Percentiles rank a stretch among this genome's conserved stretches.
These are phyloP conservation scores for Drosophila bipectinata DNA, from an alignment of 1,140 invertebrate genomes.

Conservation along the genomic window DNA sequence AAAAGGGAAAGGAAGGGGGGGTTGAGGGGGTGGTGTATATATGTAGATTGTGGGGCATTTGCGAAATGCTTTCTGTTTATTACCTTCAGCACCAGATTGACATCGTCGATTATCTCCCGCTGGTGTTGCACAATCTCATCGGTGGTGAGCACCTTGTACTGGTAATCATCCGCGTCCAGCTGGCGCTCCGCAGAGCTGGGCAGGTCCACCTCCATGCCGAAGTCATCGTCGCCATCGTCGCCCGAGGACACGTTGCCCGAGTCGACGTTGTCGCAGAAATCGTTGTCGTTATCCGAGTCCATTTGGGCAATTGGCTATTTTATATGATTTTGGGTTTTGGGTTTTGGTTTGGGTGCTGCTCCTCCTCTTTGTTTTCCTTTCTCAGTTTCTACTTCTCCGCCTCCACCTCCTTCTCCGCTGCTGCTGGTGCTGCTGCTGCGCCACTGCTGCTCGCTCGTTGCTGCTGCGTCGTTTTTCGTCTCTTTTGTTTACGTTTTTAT, in stretches of 20 bases:
- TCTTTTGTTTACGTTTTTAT: slow-evolving; percentile 46
- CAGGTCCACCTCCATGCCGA: slow-evolving; percentile 95
- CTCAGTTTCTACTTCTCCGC: background rate
- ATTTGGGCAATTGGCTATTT: slow-evolving; percentile 84
- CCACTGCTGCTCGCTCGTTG: slow-evolving; percentile 2
- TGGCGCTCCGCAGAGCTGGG: slow-evolving; percentile 87
- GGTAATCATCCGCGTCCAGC: slow-evolving; percentile 94
- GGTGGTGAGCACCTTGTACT: slow-evolving; percentile 96
- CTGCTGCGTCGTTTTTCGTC: slow-evolving; percentile 15
- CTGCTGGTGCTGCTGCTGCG: background rate
- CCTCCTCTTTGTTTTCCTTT: slow-evolving; percentile 12
- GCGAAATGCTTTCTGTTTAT: slow-evolving; percentile 29
- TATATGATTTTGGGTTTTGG: too few species aligned
- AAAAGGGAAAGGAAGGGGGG: too few species aligned
- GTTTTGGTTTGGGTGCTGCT: background rate
- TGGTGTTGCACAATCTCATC: slow-evolving; percentile 98
- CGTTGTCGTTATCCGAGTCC: slow-evolving; percentile 93
- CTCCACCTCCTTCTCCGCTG: background rate
- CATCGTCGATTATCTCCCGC: slow-evolving; percentile 98
- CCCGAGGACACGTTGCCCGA: slow-evolving; percentile 96
- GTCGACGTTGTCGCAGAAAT: slow-evolving; percentile 94
- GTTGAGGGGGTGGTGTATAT: too few species aligned
- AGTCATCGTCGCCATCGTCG: slow-evolving; percentile 93
- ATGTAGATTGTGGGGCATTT: background rate
- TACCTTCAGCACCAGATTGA: slow-evolving; percentile 94